Evolutionary conservation across 2,797 vertebrate species (phyloP).

Genomic region (Eutrigla gurnardus): DNA sequence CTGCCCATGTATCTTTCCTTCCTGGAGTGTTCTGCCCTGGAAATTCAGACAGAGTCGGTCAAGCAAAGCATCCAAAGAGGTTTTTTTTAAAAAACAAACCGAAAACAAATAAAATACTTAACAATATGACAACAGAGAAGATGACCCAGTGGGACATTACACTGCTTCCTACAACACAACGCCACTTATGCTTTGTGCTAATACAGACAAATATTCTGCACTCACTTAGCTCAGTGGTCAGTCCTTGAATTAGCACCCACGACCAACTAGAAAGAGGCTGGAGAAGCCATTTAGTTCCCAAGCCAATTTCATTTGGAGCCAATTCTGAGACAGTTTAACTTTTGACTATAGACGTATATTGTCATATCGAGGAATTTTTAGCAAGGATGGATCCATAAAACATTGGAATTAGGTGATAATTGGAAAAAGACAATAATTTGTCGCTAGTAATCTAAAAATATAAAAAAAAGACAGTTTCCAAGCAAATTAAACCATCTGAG

Average conservation of each 20-base stretch:
- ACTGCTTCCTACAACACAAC: constrained; percentile 7
- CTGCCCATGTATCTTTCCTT: constrained; percentile 64
- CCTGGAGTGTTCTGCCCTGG: constrained; percentile 75
- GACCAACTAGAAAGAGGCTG: constrained; percentile 13
- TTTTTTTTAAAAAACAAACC: neutral
- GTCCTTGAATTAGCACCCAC: constrained; percentile 28
- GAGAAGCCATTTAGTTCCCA: constrained; percentile 21
- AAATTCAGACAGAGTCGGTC: constrained; percentile 55
- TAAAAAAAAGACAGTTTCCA: constrained; percentile 57
- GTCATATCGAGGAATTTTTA: constrained; percentile 6
- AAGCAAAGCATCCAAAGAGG: constrained; percentile 11
- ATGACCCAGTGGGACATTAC: neutral
- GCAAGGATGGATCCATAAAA: constrained; percentile 34
- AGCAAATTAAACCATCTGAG: constrained; percentile 73
- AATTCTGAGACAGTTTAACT: constrained; percentile 10
- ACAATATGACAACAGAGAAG: constrained; percentile 22
- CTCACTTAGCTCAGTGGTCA: constrained; percentile 27
- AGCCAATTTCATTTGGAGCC: constrained; percentile 20
- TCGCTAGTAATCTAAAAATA: constrained; percentile 29
- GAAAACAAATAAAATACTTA: neutral
- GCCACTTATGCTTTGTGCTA: constrained; percentile 14
- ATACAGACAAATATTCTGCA: constrained; percentile 17
- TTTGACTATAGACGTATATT: constrained; percentile 4
- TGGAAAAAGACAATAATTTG: constrained; percentile 27
- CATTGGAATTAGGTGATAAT: constrained; percentile 17